Conservation (phyloP, 2,797 vertebrate species). For the Martes flavigula region DNA sequence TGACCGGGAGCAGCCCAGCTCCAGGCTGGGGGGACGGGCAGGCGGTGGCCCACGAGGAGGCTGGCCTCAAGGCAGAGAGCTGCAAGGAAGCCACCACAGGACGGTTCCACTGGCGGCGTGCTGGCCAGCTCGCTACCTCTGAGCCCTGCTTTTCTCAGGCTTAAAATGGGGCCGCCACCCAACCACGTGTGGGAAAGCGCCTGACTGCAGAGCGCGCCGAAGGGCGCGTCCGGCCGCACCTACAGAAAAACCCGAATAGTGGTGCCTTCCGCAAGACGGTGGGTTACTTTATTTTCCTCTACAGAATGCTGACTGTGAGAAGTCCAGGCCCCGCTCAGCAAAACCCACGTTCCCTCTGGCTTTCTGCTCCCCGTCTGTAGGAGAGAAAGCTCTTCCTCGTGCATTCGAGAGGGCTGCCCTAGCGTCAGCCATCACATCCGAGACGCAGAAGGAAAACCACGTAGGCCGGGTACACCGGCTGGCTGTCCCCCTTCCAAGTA, state of each 20-base stretch:
- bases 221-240: not conserved
- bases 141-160: not conserved
- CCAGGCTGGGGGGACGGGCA: not conserved
- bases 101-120: not conserved
- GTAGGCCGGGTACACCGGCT: not conserved
- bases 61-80: not conserved
- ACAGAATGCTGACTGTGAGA: not conserved
- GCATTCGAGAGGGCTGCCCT: not conserved
- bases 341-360: not conserved
- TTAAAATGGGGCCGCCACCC: not conserved
- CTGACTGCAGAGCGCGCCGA: not conserved
- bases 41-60: not conserved
- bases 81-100: rapidly evolving
- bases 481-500: no score
- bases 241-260: not conserved
- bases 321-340: not conserved
- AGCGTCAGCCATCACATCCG: not conserved
- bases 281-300: not conserved
- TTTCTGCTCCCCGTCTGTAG: not conserved
- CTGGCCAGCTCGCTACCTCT: not conserved
- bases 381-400: not conserved
- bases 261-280: not conserved
- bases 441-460: not conserved
- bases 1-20: not conserved
- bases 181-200: not conserved